phyloP scores from a whole-genome alignment of 1,140 invertebrate genomes.

The Formica exsecta region DNA sequence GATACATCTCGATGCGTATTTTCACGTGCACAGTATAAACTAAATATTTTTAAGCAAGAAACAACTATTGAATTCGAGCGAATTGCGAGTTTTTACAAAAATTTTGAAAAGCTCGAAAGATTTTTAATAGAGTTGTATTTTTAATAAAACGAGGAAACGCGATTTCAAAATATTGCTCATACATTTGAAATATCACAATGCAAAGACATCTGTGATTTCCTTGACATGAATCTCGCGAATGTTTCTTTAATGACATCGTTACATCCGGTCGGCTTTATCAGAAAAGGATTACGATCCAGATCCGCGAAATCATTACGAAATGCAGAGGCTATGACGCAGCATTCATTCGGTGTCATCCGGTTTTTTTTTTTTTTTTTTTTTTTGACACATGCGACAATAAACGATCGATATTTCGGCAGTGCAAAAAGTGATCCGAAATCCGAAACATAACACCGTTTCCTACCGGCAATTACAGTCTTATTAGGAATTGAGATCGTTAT shows the following conservation, averaged over 20 bases:
- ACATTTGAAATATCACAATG: not conserved
- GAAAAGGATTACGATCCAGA: slow-evolving; percentile 1
- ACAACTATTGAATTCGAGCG: too few relatives aligned
- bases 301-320: not conserved
- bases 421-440: not conserved
- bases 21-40: too few relatives aligned
- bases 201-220: not conserved
- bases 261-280: not conserved
- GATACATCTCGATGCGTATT: not conserved
- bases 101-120: not conserved
- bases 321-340: not conserved
- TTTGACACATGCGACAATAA: not conserved
- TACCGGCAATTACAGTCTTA: not conserved
- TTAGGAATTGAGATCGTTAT: not conserved
- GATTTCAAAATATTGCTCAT: not conserved
- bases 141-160: not conserved
- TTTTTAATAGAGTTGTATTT: not conserved
- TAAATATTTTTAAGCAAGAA: too few relatives aligned
- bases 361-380: not conserved
- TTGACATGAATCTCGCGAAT: not conserved
- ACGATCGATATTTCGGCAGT: not conserved
- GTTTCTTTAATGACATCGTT: not conserved
- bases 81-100: too few relatives aligned
- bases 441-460: not conserved
- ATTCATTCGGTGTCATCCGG: too few relatives aligned